phyloP scores from a whole-genome alignment of 1,140 invertebrate species.

The Drosophila serrata region DNA sequence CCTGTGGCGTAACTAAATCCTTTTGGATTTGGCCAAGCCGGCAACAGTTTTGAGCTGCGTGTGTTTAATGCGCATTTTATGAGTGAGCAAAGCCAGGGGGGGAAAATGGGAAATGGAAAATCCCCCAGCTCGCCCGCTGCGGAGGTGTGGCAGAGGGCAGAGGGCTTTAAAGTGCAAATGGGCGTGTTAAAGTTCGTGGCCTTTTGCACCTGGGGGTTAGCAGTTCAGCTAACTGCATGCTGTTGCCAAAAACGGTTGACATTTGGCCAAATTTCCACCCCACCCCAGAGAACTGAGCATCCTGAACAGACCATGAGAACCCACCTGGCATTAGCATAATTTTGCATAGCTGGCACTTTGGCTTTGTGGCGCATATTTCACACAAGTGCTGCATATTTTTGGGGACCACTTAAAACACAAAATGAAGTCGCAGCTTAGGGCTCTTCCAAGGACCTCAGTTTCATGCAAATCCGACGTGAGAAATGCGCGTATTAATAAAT shows the following conservation, averaged over 20 bases:
- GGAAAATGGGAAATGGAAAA: constrained; percentile 14
- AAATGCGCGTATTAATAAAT: constrained; percentile 80
- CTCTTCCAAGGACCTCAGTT: constrained; percentile 16
- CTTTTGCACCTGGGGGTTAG: constrained; percentile 52
- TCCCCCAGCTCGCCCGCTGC: background rate
- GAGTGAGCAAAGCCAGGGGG: constrained; percentile 59
- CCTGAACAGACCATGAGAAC: constrained; percentile 12
- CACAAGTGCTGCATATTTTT: constrained; percentile 75
- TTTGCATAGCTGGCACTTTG: constrained; percentile 74
- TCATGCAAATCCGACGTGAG: constrained; percentile 65
- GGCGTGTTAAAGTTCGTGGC: constrained; percentile 71
- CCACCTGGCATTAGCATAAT: constrained; percentile 79
- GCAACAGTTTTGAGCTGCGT: constrained; percentile 66
- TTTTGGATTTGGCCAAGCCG: constrained; percentile 74
- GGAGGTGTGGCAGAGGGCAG: background rate
- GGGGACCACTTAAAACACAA: constrained; percentile 73
- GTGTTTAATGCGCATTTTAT: constrained; percentile 83
- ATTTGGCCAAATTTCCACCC: constrained; percentile 47
- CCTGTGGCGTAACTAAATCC: constrained; percentile 80
- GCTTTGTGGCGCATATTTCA: constrained; percentile 69
- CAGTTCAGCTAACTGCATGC: constrained; percentile 54
- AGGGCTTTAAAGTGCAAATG: constrained; percentile 68
- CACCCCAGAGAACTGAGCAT: background rate
- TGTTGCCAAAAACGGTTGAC: constrained; percentile 60
- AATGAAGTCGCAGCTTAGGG: constrained; percentile 68